Conservation (phyloP, 2,888 invertebrate species). For the Selenia dentaria region DNA sequence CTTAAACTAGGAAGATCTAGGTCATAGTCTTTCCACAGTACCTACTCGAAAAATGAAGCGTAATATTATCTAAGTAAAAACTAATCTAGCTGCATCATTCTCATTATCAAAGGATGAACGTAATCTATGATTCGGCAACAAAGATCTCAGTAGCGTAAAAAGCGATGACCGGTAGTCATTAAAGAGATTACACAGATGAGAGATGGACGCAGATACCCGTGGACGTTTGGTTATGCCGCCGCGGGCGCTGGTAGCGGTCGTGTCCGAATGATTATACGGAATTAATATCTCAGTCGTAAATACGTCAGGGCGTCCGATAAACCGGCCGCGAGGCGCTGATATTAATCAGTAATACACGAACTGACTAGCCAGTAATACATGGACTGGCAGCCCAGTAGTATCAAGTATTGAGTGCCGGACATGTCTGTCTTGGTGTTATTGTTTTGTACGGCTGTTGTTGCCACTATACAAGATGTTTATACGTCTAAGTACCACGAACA, state of each 20-base stretch:
- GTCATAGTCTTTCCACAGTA: too few relatives aligned
- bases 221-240: conserved; percentile 52
- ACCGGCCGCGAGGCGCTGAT: conserved; percentile 32
- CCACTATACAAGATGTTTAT: conserved; percentile 17
- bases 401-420: conserved; percentile 24
- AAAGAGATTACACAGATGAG: conserved; percentile 49
- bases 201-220: conserved; percentile 34
- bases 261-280: conserved; percentile 57
- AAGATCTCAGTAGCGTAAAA: conserved; percentile 28
- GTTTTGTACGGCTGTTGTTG: conserved; percentile 24
- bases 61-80: too few relatives aligned
- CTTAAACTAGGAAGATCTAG: too few relatives aligned
- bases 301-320: conserved; percentile 41
- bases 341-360: conserved; percentile 38
- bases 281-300: conserved; percentile 52
- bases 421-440: conserved; percentile 29
- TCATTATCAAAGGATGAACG: conserved; percentile 12
- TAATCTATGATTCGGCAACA: conserved; percentile 22
- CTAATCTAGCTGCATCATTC: conserved; percentile 14
- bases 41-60: too few relatives aligned
- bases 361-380: conserved; percentile 10
- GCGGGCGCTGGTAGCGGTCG: conserved; percentile 52
- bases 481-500: too few relatives aligned
- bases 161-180: conserved; percentile 66
- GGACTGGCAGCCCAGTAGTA: conserved; percentile 3